Conservation (phyloP, 2,113 vertebrate species). For the Leptobrachium leishanense region DNA sequence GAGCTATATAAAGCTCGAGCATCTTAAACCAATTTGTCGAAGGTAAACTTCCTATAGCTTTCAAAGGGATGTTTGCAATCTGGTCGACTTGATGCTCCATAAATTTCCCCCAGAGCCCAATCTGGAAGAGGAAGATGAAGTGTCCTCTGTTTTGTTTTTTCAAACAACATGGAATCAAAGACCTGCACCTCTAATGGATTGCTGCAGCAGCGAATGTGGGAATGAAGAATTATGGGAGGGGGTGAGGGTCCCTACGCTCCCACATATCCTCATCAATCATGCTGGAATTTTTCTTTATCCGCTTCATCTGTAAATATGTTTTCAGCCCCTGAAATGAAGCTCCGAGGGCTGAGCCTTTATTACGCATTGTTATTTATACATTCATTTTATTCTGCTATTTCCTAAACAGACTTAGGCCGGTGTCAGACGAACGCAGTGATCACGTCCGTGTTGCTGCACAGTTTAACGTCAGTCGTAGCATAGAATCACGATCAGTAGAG, state of each 20-base stretch:
- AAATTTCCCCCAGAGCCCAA: not conserved
- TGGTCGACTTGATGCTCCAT: not conserved
- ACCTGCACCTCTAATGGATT: not conserved
- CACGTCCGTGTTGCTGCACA: too few species aligned
- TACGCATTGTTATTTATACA: too few species aligned
- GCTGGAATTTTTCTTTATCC: not conserved
- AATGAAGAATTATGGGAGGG: not conserved
- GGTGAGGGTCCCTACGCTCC: not conserved
- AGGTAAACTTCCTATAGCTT: slow-evolving; percentile 7
- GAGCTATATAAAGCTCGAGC: not conserved
- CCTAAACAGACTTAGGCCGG: too few species aligned
- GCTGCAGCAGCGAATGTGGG: not conserved
- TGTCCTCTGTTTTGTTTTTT: slow-evolving; percentile 1
- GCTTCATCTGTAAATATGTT: not conserved
- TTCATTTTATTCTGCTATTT: too few species aligned
- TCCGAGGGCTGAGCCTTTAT: not conserved
- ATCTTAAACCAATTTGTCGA: slow-evolving; percentile 29
- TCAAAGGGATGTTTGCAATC: slow-evolving; percentile 14
- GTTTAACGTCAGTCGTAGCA: too few species aligned
- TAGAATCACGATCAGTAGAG: too few species aligned
- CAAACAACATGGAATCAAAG: slow-evolving; percentile 18
- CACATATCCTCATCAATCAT: slow-evolving; percentile 3
- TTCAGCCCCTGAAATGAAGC: not conserved
- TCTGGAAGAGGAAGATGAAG: slow-evolving; percentile 17
- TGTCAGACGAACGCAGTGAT: too few species aligned